Base-by-base conservation (phyloP, 1,140 invertebrate species). In the Conus betulinus region DNA sequence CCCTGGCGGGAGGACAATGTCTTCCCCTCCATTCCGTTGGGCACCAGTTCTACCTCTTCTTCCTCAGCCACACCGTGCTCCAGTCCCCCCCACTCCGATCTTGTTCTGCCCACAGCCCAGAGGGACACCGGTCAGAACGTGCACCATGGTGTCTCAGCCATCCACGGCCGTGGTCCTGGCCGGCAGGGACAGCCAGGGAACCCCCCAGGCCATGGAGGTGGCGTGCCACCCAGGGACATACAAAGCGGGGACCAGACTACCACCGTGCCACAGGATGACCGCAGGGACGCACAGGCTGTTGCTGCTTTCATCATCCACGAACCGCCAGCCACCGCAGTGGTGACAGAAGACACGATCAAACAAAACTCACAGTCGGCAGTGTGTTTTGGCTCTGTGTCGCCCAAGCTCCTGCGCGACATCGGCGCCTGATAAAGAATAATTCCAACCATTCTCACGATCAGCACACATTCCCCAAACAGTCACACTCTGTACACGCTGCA, bases 321-420 rank as follows among this genome's bases (percentile, higher is more conserved):
- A 5, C 17, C 10, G 39, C 7, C 79, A 39, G 11, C 39, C 5
- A 51, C 3, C 51, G 2, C 79, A 17, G 63, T 23, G 5, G 85
- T 87, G 15, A 78, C 85, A 25, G 85, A 87, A 39, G 85, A 78
- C 67, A 78, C 71, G 5, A 87, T 87, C 85, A 87, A 55, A 25
- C 51, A 87, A 39, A 57, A 74, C 20, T 67, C 89, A 84, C 71
- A 84, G 23, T 87, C 89, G 27, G 89, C 89, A 60, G 89, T 90
- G 13, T 90, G n/a, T n/a, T n/a, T 90, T 63, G 89, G 89, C 20
- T 90, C 89, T 8, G 88, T 90, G 17, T 90, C 89, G 7, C 89
- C 89, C 6, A 90, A 90, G 78, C 89, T 90, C 11, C 83, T 84
- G 76, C 76, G 89, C 76, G 89, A 15, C 87, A 88, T 23, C 11